Evolutionary conservation across 30 jellyfish, hydroid and myxozoan species (phyloP).

Genomic region (Aurelia coerulea): DNA sequence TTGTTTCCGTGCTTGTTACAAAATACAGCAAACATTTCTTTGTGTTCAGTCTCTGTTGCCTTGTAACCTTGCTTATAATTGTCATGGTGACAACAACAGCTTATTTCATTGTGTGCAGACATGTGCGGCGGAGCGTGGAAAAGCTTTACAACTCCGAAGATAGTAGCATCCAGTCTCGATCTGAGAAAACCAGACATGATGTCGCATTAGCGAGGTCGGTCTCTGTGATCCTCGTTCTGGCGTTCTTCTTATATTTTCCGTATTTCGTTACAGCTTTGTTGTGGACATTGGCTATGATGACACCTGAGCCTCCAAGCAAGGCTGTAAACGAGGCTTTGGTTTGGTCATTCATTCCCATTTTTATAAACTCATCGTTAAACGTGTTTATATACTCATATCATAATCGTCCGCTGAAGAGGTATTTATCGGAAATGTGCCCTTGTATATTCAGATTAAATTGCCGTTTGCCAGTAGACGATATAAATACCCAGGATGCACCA

Average conservation of each 20-base stretch:
- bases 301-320: background rate
- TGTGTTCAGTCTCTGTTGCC: slow-evolving; percentile 25
- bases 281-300: slow-evolving; percentile 37
- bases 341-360: slow-evolving; percentile 42
- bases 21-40: slow-evolving; percentile 25
- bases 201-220: slow-evolving; percentile 43
- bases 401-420: slow-evolving; percentile 39
- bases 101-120: slow-evolving; percentile 16
- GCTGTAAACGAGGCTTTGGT: background rate
- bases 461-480: too few relatives aligned
- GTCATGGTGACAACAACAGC: background rate
- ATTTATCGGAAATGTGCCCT: background rate
- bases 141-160: slow-evolving; percentile 6
- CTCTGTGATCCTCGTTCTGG: background rate
- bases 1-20: slow-evolving; percentile 27
- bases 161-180: background rate
- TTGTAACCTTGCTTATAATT: background rate
- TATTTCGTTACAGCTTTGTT: slow-evolving; percentile 5
- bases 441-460: background rate
- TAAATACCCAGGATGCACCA: too few relatives aligned
- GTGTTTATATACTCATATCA: slow-evolving; percentile 45
- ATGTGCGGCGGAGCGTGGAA: slow-evolving; percentile 37
- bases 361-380: slow-evolving; percentile 16
- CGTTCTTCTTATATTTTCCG: slow-evolving; percentile 1
- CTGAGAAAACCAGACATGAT: slow-evolving; percentile 36